Evolutionary conservation across 92 coral and sea anemone genomes (phyloP), one percentile per base, ranked within the genome.

Genomic region (Zoanthus gigantus): DNA sequence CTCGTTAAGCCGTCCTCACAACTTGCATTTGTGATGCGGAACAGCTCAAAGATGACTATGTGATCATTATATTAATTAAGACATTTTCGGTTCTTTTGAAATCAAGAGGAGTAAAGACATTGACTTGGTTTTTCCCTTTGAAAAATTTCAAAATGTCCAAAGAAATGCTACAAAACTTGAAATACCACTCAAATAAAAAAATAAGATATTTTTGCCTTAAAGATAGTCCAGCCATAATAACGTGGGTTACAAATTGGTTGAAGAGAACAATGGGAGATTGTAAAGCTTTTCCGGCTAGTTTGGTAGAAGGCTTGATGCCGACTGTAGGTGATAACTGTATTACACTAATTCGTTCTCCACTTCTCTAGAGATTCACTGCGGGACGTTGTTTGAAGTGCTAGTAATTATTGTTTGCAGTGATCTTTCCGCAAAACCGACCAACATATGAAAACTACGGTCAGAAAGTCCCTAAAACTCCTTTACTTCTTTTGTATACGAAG

Each of bases 1-100:
- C 86, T 91, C 95, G 94, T 80, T 92, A 93, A 93, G 3, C 90
- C 85, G 91, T 91, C 92, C 89, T 93, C 93, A 78, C 83, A 91
- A 94, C 63, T 90, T 71, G 77, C 89, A 84, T 58, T 63, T 81
- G 72, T 81, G 79, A 88, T 84, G 90, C 97, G 94, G 95, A 86
- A 88, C 47, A 65, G 73, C 91, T 69, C 74, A 69, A 81, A 81
- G 75, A 67, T 28, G 72, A 46, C 79, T 30, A 83, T 72, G 61
- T 60, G 90, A 71, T 53, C 58, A 76, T 86, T 75, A 88, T 90
- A 94, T 94, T 94, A 92, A 88, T 81, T 81, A 66, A 81, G 47
- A 66, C 85, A 81, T 73, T 61, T 81, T 81, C 85, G 85, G 85
- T 81, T 68, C 85, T 53, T 81, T 81, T 67, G 85, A 81, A 81